phyloP scores from a whole-genome alignment of 2,113 vertebrate species.

The Rousettus leschenaultii region DNA sequence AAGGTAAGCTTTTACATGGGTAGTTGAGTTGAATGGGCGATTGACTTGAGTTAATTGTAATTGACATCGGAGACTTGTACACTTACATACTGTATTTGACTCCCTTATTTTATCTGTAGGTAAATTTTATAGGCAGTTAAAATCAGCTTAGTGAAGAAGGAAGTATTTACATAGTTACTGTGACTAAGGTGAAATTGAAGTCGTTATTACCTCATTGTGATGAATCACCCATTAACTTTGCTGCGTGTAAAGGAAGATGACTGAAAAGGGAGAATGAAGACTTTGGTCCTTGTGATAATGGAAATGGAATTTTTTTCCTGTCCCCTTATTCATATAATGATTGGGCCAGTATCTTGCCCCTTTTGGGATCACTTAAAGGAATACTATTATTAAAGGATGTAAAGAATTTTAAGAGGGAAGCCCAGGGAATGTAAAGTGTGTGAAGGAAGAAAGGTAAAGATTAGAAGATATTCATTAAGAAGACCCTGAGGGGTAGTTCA shows the following conservation, averaged over 20 bases:
- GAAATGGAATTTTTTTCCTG: not conserved
- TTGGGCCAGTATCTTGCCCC: not conserved
- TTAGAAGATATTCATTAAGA: not conserved
- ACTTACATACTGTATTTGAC: not conserved
- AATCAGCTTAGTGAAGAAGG: not conserved
- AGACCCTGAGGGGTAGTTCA: not conserved
- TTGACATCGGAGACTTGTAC: not conserved
- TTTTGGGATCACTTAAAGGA: not conserved
- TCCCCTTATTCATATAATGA: not conserved
- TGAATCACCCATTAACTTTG: not conserved
- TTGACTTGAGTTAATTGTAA: not conserved
- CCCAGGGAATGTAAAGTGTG: not conserved
- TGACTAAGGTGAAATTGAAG: not conserved
- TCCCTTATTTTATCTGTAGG: not conserved
- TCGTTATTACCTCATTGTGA: not conserved
- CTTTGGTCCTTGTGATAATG: not conserved
- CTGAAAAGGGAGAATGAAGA: not conserved
- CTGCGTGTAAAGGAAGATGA: not conserved
- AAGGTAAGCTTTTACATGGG: not conserved
- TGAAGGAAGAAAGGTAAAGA: not conserved
- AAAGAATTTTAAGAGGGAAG: not conserved
- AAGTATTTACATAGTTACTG: not conserved
- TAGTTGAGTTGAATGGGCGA: not conserved
- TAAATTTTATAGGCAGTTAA: not conserved
- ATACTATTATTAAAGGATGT: not conserved